phyloP scores from a whole-genome alignment of 2,888 invertebrate species.

The Linyphia triangularis region DNA sequence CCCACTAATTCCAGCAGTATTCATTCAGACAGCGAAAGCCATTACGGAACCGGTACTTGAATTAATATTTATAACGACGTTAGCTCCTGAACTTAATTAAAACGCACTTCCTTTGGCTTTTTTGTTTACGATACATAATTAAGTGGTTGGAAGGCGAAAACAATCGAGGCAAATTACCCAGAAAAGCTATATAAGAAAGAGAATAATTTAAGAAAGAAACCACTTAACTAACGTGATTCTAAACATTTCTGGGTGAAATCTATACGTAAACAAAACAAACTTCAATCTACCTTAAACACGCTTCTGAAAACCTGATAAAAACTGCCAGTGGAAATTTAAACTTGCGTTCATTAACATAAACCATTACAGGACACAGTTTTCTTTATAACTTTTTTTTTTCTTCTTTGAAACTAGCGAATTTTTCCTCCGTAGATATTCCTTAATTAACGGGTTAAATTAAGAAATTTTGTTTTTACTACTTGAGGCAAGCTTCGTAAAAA shows the following conservation, averaged over 20 bases:
- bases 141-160: slow-evolving; percentile 36
- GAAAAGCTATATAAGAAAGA: slow-evolving; percentile 9
- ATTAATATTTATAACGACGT: slow-evolving; percentile 54
- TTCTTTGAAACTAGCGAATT: slow-evolving; percentile 6
- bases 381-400: slow-evolving; percentile 19
- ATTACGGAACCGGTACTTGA: slow-evolving; percentile 6
- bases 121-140: slow-evolving; percentile 39
- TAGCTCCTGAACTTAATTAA: slow-evolving; percentile 39
- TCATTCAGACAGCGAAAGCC: not conserved
- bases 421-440: slow-evolving; percentile 14
- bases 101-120: slow-evolving; percentile 1
- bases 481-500: slow-evolving; percentile 31
- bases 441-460: slow-evolving; percentile 66
- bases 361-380: slow-evolving; percentile 51
- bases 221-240: slow-evolving; percentile 40
- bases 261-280: slow-evolving; percentile 34
- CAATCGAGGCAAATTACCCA: slow-evolving; percentile 46
- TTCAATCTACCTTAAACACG: not conserved
- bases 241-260: slow-evolving; percentile 30
- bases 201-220: slow-evolving; percentile 25
- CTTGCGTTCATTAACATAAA: slow-evolving; percentile 55
- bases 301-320: slow-evolving; percentile 22
- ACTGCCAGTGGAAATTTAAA: slow-evolving; percentile 32
- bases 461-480: slow-evolving; percentile 27
- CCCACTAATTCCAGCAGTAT: not conserved